Evolutionary conservation across 2,888 invertebrate genomes (phyloP), one percentile per base, ranked within the genome.

Genomic region (Cantharis rufa): DNA sequence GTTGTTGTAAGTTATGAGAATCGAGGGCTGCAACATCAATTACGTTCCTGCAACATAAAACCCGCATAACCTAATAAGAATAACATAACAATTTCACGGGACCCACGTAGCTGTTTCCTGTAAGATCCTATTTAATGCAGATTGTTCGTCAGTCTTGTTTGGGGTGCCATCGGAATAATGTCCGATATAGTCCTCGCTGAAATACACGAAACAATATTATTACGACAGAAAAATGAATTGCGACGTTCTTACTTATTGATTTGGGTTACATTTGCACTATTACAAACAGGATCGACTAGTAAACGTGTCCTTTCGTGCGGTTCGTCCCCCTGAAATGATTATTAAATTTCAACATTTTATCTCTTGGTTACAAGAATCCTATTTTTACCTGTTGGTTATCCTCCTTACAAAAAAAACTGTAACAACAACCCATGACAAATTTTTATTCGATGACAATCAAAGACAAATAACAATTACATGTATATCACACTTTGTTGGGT

Each of bases 1-100:
- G 94, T 82, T 96, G 95, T 84, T 97, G 97, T 76, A 97, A 89
- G 83, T 94, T 94, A 87, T 96, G 96, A 10, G 95, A 94, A 80
- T 96, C 97, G 82, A 96, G 90, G 2, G 97, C 96, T 71, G 96
- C 95, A n/a, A 97, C 96, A 89, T 97, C 97, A 84, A 97, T 97
- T 77, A 97, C 96, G 89, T 96, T 96, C 77, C 96, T 96, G 88
- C 10, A 89, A 83, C 21, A 71, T 9, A 63, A 63, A 71, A 15
- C 18, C 13, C 13, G 7, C n/a, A 61, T 48, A 48, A 48, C 69
- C 7, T 48, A 61, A n/a, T 48, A 9, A 48, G 9, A n/a, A 32
- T 1, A n/a, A 48, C 32, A 48, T 18, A 3, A 48, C 3, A 32
- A n/a, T 13, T 15, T 70, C 13, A 21, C 9, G 24, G 18, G 21